Evolutionary conservation across 1,140 invertebrate genomes (phyloP).

Genomic region (Lasioglossum albipes): DNA sequence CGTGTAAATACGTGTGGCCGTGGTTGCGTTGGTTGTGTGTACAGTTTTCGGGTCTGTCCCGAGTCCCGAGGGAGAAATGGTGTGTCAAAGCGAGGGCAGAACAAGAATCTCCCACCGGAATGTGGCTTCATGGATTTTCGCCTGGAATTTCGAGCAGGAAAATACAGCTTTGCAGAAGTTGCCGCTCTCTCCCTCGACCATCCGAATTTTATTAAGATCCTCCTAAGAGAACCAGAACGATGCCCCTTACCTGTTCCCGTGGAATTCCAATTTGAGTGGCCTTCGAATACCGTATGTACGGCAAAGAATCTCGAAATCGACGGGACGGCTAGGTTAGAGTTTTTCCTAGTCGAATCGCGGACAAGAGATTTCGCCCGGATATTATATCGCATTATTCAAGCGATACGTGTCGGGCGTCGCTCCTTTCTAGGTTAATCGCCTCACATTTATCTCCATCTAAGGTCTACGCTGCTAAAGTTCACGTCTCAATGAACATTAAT

Average conservation of each 20-base stretch:
- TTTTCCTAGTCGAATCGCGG: too few relatives aligned
- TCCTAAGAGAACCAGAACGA: background rate
- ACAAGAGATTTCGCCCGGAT: background rate
- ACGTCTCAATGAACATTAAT: too few relatives aligned
- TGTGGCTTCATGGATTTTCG: constrained; percentile 9
- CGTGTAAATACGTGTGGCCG: constrained; percentile 13
- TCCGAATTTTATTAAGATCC: constrained; percentile 10
- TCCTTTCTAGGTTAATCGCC: too few relatives aligned
- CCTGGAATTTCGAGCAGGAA: constrained; percentile 3
- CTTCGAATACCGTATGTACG: background rate
- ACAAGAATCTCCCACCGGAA: constrained; percentile 5
- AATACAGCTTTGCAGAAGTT: constrained; percentile 5
- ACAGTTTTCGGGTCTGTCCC: constrained; percentile 47
- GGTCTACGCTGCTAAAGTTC: too few relatives aligned
- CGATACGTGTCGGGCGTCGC: too few relatives aligned
- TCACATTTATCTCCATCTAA: too few relatives aligned
- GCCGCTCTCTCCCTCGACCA: background rate
- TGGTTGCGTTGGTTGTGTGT: background rate
- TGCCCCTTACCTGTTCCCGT: background rate
- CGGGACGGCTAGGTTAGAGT: too few relatives aligned
- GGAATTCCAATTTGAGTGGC: background rate
- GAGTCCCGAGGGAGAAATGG: constrained; percentile 30
- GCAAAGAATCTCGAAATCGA: background rate
- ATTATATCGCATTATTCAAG: background rate
- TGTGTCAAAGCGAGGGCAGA: constrained; percentile 27